These are phyloP conservation scores for Clytia hemisphaerica DNA, from an alignment of 30 jellyfish, hydroid and myxozoan species.

Conservation along the genomic window DNA sequence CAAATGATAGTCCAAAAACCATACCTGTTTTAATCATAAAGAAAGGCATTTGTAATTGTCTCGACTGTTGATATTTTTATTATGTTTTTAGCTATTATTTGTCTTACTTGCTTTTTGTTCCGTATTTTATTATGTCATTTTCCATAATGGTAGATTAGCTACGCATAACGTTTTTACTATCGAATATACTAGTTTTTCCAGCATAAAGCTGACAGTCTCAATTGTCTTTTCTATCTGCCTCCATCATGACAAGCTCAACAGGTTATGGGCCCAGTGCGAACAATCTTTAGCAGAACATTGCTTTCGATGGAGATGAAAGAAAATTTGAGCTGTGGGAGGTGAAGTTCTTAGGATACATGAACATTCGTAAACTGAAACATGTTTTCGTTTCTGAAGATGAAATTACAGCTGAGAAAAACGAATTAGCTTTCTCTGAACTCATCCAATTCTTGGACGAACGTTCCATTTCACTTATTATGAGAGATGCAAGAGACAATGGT, in stretches of 20 bases:
- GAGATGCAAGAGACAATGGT: constrained; percentile 49
- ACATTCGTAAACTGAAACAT: constrained; percentile 18
- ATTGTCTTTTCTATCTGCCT: background rate
- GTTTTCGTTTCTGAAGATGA: constrained; percentile 36
- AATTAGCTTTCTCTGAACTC: constrained; percentile 37
- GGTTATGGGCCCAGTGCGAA: constrained; percentile 50
- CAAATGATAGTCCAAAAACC: background rate
- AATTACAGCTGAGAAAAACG: constrained; percentile 31
- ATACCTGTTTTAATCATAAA: constrained; percentile 52
- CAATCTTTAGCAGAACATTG: too few species aligned
- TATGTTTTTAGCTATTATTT: too few species aligned
- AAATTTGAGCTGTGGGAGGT: constrained; percentile 47
- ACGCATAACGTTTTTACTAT: too few species aligned
- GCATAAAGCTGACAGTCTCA: too few species aligned
- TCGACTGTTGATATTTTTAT: too few species aligned
- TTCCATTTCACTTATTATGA: constrained; percentile 33
- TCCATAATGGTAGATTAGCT: too few species aligned
- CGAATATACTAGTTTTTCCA: too few species aligned
- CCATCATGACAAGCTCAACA: constrained; percentile 27
- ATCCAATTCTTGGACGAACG: constrained; percentile 46
- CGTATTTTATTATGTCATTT: too few species aligned
- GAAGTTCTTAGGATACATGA: constrained; percentile 31
- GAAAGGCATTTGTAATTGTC: constrained; percentile 63
- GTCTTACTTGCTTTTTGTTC: too few species aligned
- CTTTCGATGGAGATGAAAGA: constrained; percentile 48